Evolutionary conservation across 2,888 invertebrate species (phyloP).

Genomic region (Bibio marci): DNA sequence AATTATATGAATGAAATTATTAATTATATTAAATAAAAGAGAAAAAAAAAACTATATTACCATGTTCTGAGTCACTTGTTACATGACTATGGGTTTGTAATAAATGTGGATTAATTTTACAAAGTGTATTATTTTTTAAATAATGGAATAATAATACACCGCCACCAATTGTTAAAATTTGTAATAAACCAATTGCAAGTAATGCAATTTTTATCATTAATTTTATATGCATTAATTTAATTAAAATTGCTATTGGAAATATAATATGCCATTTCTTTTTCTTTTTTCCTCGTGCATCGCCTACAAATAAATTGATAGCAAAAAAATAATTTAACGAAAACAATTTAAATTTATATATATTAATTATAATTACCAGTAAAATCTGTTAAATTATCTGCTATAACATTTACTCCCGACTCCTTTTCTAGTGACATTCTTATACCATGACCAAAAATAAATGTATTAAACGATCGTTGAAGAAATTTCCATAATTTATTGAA

Average conservation of each 20-base stretch:
- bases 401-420: constrained; percentile 19
- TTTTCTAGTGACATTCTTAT: constrained; percentile 19
- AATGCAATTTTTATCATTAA: constrained; percentile 21
- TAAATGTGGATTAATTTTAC: constrained; percentile 25
- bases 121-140: constrained; percentile 24
- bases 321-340: too few species aligned
- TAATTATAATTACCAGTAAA: too few species aligned
- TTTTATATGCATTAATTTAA: constrained; percentile 26
- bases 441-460: constrained; percentile 23
- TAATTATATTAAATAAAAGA: too few species aligned
- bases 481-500: constrained; percentile 20
- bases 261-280: constrained; percentile 23
- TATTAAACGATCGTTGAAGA: constrained; percentile 20
- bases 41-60: too few species aligned
- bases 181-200: constrained; percentile 21
- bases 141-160: constrained; percentile 25
- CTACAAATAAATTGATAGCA: too few species aligned
- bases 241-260: constrained; percentile 22
- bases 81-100: constrained; percentile 25
- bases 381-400: constrained; percentile 5
- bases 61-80: background rate
- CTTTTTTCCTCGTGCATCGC: constrained; percentile 17
- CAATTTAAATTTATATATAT: too few species aligned
- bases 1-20: too few species aligned
- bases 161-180: constrained; percentile 22